Percentiles rank a stretch among this genome's conserved stretches.
These are phyloP conservation scores for Tokudaia muenninki DNA, from an alignment of 2,797 vertebrate genomes.

Conservation along the genomic window DNA sequence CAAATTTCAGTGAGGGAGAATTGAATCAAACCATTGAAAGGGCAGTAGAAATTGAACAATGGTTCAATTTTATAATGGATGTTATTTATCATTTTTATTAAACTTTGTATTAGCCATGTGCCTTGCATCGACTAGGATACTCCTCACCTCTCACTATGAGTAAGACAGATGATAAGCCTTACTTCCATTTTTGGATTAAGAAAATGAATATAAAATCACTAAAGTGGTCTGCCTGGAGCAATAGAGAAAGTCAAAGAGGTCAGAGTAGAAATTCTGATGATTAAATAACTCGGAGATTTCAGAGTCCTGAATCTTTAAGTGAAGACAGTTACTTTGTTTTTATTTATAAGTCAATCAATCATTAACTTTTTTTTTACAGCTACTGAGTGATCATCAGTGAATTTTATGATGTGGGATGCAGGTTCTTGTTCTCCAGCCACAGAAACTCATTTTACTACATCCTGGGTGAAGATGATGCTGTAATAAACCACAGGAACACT, in stretches of 20 bases:
- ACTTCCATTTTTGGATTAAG: constrained; percentile 68
- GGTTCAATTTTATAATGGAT: constrained; percentile 75
- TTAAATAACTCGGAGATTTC: constrained; percentile 47
- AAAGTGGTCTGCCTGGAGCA: constrained; percentile 45
- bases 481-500: constrained; percentile 9
- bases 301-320: constrained; percentile 20
- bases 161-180: constrained; percentile 66
- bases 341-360: constrained; percentile 28
- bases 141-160: constrained; percentile 56
- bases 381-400: background rate
- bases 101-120: constrained; percentile 69
- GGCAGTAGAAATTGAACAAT: constrained; percentile 76
- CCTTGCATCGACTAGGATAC: constrained; percentile 57
- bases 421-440: background rate
- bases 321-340: constrained; percentile 44
- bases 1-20: constrained; percentile 69
- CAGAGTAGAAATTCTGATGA: constrained; percentile 50
- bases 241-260: constrained; percentile 66
- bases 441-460: background rate
- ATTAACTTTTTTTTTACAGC: constrained; percentile 50
- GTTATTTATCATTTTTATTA: constrained; percentile 84
- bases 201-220: constrained; percentile 63
- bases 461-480: background rate
- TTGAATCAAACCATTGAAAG: constrained; percentile 78
- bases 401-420: constrained; percentile 22